Evolutionary conservation across 2,113 vertebrate genomes (phyloP), one percentile per base, ranked within the genome.

Genomic region (Oryzias melastigma): DNA sequence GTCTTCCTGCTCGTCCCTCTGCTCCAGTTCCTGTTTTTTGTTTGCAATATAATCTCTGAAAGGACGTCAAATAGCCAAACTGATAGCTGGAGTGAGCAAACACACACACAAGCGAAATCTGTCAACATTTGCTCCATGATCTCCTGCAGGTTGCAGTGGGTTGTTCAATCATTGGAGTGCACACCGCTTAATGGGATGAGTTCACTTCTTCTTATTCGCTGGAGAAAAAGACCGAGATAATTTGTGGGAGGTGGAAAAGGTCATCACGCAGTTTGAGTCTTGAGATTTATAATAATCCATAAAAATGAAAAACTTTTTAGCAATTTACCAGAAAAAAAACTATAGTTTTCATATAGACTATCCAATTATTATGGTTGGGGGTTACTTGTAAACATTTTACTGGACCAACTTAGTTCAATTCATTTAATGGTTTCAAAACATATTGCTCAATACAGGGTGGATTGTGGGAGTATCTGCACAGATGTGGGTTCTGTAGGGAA

Each of bases 271-370:
- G 58, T 53, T 70, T 40, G 17, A 54, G 18, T 59, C 41, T 57
- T 17, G 49, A 45, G 19, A 57, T 65, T 60, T 52, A 65, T 79
- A 77, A 79, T 81, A 45, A 48, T 58, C 20, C 44, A 41, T 65
- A 51, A 19, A 17, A n/a, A 18, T 12, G 45, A n/a, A 29, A 29
- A 29, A 8, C 6, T 7, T 29, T 29, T 29, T 7, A 7, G 27
- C 27, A 29, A 7, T 29, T 7, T 29, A 29, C 27, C 7, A 6
- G 7, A 29, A 29, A 29, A 29, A 7, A 35, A 35, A 8, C 35
- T 35, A 0, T 35, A 35, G 35, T 35, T 10, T 35, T 35, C 6
- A 7, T 12, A 35, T 1, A 12, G 35, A 35, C 8, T 35, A 12
- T 27, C 25, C 1, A 27, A 27, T 27, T 6, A 3, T 35, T 35